phyloP scores from a whole-genome alignment of 2,888 invertebrate species.

The Parnassius mnemosyne region DNA sequence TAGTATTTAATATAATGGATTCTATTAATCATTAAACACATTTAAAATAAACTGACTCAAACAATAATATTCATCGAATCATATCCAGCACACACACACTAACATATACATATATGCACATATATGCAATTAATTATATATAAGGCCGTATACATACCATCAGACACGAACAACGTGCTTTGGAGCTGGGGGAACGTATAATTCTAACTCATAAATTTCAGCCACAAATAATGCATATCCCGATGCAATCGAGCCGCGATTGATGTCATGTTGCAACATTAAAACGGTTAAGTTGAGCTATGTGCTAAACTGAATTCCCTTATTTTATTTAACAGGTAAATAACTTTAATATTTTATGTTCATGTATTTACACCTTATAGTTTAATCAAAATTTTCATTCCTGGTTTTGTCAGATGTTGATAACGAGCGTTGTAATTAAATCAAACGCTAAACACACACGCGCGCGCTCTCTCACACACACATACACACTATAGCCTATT shows the following conservation, averaged over 20 bases:
- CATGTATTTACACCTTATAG: slow-evolving; percentile 5
- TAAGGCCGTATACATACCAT: slow-evolving; percentile 10
- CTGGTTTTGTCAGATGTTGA: too few relatives aligned
- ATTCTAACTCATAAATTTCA: slow-evolving; percentile 61
- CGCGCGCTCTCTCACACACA: too few relatives aligned
- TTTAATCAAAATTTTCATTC: too few relatives aligned
- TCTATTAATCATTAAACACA: neutral
- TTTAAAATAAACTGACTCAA: neutral
- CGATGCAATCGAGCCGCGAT: slow-evolving; percentile 47
- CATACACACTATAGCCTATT: too few relatives aligned
- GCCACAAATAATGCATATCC: slow-evolving; percentile 57
- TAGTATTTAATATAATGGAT: too few relatives aligned
- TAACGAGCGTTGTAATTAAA: too few relatives aligned
- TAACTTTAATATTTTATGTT: slow-evolving; percentile 20
- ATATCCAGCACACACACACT: neutral
- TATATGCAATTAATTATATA: slow-evolving; percentile 6
- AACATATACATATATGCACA: slow-evolving; percentile 12
- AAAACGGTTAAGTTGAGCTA: slow-evolving; percentile 17
- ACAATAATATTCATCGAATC: slow-evolving; percentile 10
- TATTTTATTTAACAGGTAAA: slow-evolving; percentile 20
- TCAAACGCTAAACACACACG: too few relatives aligned
- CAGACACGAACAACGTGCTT: slow-evolving; percentile 34
- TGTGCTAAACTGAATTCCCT: slow-evolving; percentile 12
- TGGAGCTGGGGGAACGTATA: slow-evolving; percentile 42
- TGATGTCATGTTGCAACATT: slow-evolving; percentile 43